Evolutionary conservation across 2,888 invertebrate genomes (phyloP).

Genomic region (Zonitis immaculata): DNA sequence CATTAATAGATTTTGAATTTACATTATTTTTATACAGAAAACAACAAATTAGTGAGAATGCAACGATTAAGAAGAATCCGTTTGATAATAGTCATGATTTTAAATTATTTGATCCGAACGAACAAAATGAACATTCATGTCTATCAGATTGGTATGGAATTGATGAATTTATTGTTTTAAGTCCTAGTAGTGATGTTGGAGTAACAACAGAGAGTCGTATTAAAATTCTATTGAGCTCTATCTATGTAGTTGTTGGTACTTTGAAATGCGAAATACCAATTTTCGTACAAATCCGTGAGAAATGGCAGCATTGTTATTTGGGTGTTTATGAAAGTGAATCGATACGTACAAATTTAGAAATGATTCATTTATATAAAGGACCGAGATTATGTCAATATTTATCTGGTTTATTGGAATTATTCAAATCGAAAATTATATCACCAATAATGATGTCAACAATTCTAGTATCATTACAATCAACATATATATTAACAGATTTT

Average conservation of each 20-base stretch:
- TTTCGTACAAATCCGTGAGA: conserved; percentile 80
- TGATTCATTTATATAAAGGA: conserved; percentile 77
- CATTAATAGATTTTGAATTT: conserved; percentile 55
- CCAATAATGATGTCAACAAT: conserved; percentile 59
- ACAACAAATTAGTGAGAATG: conserved; percentile 30
- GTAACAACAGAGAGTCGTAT: conserved; percentile 67
- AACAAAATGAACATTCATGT: conserved; percentile 53
- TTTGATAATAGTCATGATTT: conserved; percentile 58
- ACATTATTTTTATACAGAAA: conserved; percentile 35
- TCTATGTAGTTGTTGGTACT: conserved; percentile 77
- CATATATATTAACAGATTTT: conserved; percentile 56
- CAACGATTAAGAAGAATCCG: conserved; percentile 45
- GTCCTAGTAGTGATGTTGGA: conserved; percentile 56
- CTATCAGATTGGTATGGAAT: conserved; percentile 75
- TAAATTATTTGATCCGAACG: conserved; percentile 48
- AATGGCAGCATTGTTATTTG: conserved; percentile 73
- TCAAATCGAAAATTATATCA: conserved; percentile 82
- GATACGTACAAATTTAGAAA: conserved; percentile 79
- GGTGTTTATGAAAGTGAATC: conserved; percentile 76
- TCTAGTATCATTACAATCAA: conserved; percentile 68
- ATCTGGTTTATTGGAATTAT: conserved; percentile 76
- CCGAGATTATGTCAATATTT: conserved; percentile 80
- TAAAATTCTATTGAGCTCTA: conserved; percentile 75
- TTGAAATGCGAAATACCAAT: conserved; percentile 76
- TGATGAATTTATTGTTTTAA: conserved; percentile 74